Conservation (phyloP, 2,797 vertebrate genomes). For the Sebastes steindachneri region DNA sequence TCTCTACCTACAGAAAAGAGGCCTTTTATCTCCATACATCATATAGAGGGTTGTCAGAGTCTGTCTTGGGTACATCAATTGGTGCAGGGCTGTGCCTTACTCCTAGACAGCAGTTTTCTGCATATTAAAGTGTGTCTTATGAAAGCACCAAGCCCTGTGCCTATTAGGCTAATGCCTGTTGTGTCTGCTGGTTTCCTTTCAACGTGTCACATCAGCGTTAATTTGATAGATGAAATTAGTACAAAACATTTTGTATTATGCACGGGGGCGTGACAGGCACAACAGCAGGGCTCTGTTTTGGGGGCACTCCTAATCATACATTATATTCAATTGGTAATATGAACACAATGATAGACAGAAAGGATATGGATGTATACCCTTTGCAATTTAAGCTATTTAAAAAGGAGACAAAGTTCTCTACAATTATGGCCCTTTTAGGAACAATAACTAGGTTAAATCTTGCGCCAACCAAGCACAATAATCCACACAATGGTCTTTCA, state of each 20-base stretch:
- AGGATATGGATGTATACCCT: neutral
- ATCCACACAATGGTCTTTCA: neutral
- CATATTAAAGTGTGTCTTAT: slow-evolving; percentile 43
- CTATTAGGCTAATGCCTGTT: slow-evolving; percentile 18
- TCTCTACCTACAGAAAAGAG: slow-evolving; percentile 60
- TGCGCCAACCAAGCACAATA: neutral
- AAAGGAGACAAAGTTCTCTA: neutral
- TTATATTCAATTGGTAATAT: neutral
- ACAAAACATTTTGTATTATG: neutral
- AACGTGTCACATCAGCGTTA: neutral
- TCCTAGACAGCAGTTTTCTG: slow-evolving; percentile 34
- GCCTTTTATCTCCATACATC: slow-evolving; percentile 69
- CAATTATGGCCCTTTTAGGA: neutral
- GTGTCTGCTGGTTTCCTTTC: slow-evolving; percentile 12
- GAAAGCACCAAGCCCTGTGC: slow-evolving; percentile 22
- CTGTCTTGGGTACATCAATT: slow-evolving; percentile 46
- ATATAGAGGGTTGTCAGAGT: slow-evolving; percentile 59
- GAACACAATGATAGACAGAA: neutral
- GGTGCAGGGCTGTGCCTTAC: slow-evolving; percentile 20
- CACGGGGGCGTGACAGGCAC: neutral
- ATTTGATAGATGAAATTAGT: neutral
- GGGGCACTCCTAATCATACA: neutral
- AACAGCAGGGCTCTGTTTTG: neutral
- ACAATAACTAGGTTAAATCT: neutral
- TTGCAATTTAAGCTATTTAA: neutral